Evolutionary conservation across 2,888 invertebrate genomes (phyloP).

Genomic region (Dastarcus helophoroides): DNA sequence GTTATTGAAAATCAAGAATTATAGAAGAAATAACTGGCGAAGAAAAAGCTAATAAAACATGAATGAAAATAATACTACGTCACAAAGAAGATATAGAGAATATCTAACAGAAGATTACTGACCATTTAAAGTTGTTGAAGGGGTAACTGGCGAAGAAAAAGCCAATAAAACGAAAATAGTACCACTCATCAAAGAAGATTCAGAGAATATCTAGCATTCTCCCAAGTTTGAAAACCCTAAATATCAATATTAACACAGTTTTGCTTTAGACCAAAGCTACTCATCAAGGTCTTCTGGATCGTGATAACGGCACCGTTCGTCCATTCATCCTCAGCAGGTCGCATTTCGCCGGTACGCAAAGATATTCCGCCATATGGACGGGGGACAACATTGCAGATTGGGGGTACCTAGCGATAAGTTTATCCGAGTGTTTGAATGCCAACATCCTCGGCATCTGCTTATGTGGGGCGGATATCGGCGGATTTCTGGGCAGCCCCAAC

Average conservation of each 20-base stretch:
- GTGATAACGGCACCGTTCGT: slow-evolving; percentile 54
- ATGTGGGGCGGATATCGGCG: slow-evolving; percentile 91
- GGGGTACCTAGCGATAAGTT: slow-evolving; percentile 71
- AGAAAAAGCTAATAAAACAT: too few species aligned
- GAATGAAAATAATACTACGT: too few species aligned
- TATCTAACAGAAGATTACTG: too few species aligned
- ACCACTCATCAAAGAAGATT: too few species aligned
- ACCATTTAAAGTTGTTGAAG: too few species aligned
- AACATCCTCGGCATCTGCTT: slow-evolving; percentile 76
- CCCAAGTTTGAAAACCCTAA: neutral
- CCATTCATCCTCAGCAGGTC: slow-evolving; percentile 87
- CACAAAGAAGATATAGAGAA: too few species aligned
- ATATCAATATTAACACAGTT: too few species aligned
- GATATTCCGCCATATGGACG: slow-evolving; percentile 89
- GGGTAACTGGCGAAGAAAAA: too few species aligned
- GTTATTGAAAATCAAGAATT: too few species aligned
- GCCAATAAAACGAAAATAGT: too few species aligned
- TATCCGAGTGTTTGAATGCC: slow-evolving; percentile 76
- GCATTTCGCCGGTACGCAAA: slow-evolving; percentile 85
- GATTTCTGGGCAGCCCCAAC: slow-evolving; percentile 90
- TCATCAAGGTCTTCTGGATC: slow-evolving; percentile 44
- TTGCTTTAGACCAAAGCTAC: slow-evolving; percentile 57
- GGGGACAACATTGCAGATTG: slow-evolving; percentile 93
- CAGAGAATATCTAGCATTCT: too few species aligned
- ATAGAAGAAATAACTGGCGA: too few species aligned